A percentile compares a stretch with the other conserved stretches of the same genome.
These are phyloP conservation scores for Bubalus kerabau DNA, from an alignment of 2,113 vertebrate genomes.

Conservation along the genomic window DNA sequence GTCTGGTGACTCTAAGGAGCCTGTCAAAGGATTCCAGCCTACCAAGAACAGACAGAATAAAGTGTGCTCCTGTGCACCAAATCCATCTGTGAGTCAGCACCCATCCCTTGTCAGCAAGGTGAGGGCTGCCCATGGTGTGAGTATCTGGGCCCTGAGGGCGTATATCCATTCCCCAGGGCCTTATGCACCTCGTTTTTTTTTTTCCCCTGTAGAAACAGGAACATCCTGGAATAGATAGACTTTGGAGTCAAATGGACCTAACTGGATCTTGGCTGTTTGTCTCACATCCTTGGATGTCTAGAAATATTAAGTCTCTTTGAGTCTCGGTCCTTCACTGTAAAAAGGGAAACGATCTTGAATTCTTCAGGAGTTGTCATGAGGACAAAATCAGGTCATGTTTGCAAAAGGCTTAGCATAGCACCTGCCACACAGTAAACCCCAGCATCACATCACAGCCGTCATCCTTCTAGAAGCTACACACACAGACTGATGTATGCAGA, in stretches of 20 bases:
- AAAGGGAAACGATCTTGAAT: neutral
- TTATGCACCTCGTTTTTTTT: rapidly evolving
- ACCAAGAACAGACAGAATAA: neutral
- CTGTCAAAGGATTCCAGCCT: neutral
- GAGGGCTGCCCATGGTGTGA: neutral
- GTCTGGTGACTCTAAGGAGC: neutral
- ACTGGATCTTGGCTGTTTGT: neutral
- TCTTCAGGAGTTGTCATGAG: neutral
- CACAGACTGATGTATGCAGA: neutral
- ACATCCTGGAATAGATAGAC: neutral
- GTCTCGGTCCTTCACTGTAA: neutral
- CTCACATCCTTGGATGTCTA: neutral
- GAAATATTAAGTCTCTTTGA: neutral
- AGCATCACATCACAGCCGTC: neutral
- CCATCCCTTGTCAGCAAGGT: neutral
- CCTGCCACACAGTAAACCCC: neutral
- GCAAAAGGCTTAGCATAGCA: neutral
- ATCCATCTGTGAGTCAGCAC: neutral
- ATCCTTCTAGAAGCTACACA: neutral
- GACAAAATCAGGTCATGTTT: neutral
- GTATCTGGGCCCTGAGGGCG: neutral
- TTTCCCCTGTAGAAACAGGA: neutral
- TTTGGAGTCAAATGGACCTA: neutral
- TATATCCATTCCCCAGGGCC: neutral
- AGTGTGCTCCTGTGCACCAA: neutral